These are phyloP conservation scores for Hirtodrosophila alboralis DNA, from an alignment of 2,888 invertebrate species.

Conservation along the genomic window DNA sequence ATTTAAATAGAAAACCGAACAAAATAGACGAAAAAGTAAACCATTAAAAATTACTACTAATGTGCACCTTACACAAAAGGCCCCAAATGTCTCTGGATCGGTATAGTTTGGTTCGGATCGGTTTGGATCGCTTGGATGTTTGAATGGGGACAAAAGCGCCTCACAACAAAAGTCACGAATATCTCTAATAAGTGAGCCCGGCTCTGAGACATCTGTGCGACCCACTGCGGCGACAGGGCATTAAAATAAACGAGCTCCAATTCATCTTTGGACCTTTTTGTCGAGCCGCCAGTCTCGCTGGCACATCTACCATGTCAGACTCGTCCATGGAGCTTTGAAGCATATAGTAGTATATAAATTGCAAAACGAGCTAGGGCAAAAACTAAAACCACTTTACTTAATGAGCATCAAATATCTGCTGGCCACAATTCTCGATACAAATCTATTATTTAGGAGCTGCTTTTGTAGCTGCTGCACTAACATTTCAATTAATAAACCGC, in stretches of 20 bases:
- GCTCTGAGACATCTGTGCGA: slow-evolving; percentile 60
- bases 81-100: slow-evolving; percentile 2
- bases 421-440: slow-evolving; percentile 78
- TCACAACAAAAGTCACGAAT: slow-evolving; percentile 68
- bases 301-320: slow-evolving; percentile 1
- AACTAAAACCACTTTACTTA: slow-evolving; percentile 82
- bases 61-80: slow-evolving; percentile 80
- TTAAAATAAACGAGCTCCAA: slow-evolving; percentile 82
- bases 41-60: slow-evolving; percentile 83
- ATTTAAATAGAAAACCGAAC: slow-evolving; percentile 67
- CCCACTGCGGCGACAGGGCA: slow-evolving; percentile 82
- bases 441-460: slow-evolving; percentile 80
- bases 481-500: slow-evolving; percentile 72
- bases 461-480: slow-evolving; percentile 66
- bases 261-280: slow-evolving; percentile 78
- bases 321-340: too few relatives aligned
- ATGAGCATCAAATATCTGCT: slow-evolving; percentile 82
- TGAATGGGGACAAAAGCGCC: slow-evolving; percentile 61
- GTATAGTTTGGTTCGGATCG: slow-evolving; percentile 20
- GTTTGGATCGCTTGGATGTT: slow-evolving; percentile 53
- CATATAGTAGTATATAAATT: slow-evolving; percentile 68
- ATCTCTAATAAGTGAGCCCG: slow-evolving; percentile 61
- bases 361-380: slow-evolving; percentile 49
- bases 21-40: slow-evolving; percentile 77
- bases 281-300: slow-evolving; percentile 49